These are phyloP conservation scores for Brachyalestes nurse DNA, from an alignment of 2,797 vertebrate species.

Conservation along the genomic window DNA sequence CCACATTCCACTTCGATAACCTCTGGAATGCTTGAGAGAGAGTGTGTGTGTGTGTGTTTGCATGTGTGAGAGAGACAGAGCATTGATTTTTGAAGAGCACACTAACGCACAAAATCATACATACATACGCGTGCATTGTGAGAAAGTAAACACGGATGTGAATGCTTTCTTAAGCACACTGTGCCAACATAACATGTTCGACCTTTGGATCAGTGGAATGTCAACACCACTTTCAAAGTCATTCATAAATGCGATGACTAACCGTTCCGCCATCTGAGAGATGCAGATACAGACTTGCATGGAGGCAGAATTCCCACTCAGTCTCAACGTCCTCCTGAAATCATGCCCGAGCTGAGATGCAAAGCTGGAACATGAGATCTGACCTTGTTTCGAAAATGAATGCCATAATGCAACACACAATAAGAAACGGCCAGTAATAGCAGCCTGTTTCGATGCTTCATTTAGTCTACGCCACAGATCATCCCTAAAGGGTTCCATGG, in stretches of 20 bases:
- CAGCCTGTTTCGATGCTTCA: conserved; percentile 3
- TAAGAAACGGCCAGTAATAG: background rate
- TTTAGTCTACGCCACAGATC: background rate
- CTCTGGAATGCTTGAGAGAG: conserved; percentile 72
- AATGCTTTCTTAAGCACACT: conserved; percentile 38
- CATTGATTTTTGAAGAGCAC: conserved; percentile 7
- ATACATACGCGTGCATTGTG: conserved; percentile 57
- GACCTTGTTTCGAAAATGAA: background rate
- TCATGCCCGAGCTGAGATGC: background rate
- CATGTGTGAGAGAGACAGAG: conserved; percentile 53
- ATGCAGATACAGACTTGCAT: conserved; percentile 76
- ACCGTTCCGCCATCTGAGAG: conserved; percentile 62
- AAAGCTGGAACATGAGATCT: background rate
- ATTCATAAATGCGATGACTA: conserved; percentile 68
- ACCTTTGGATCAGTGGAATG: conserved; percentile 68
- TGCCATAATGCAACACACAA: background rate
- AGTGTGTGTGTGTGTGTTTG: conserved; percentile 56
- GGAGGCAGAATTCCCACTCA: conserved; percentile 64
- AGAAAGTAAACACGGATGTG: conserved; percentile 72
- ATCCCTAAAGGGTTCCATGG: conserved; percentile 19
- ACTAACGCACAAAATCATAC: background rate
- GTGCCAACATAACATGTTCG: conserved; percentile 61
- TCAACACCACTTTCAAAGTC: conserved; percentile 65
- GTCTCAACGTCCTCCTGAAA: conserved; percentile 13
- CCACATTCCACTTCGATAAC: conserved; percentile 77